phyloP scores from a whole-genome alignment of 92 coral and sea anemone species.

The Phenganax marumi region DNA sequence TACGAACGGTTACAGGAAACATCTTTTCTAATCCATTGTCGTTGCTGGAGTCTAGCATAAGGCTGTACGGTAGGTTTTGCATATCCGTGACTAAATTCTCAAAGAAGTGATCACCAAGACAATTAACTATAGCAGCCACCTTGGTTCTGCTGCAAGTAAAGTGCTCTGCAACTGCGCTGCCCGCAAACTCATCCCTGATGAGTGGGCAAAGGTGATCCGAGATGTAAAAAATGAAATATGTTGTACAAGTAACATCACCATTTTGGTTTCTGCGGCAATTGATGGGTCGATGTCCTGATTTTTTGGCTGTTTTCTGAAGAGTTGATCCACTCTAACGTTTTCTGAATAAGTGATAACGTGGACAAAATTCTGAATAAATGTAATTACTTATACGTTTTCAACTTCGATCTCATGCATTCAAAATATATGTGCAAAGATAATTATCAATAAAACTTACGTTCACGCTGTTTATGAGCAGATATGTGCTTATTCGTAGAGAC shows the following conservation, averaged over 20 bases:
- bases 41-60: constrained; percentile 50
- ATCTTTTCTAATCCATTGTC: constrained; percentile 49
- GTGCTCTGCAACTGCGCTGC: constrained; percentile 61
- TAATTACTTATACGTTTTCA: background rate
- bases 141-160: constrained; percentile 60
- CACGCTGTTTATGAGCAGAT: constrained; percentile 12
- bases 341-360: constrained; percentile 1
- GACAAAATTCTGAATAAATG: background rate
- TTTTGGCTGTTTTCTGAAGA: constrained; percentile 25
- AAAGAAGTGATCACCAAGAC: constrained; percentile 19
- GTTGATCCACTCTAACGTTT: constrained; percentile 33
- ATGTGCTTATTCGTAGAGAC: constrained; percentile 16
- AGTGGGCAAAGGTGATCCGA: constrained; percentile 56
- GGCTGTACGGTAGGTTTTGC: constrained; percentile 47
- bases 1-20: constrained; percentile 48
- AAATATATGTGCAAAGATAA: background rate
- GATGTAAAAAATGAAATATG: constrained; percentile 60
- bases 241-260: constrained; percentile 57
- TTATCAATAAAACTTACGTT: background rate
- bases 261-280: constrained; percentile 53
- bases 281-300: constrained; percentile 38
- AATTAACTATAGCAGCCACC: constrained; percentile 45
- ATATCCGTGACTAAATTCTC: constrained; percentile 26
- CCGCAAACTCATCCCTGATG: constrained; percentile 50
- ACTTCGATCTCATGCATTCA: background rate